Percentiles rank a stretch among this genome's conserved stretches.
phyloP scores from a whole-genome alignment of 2,888 invertebrate genomes.

The Heterodera filipjevi region DNA sequence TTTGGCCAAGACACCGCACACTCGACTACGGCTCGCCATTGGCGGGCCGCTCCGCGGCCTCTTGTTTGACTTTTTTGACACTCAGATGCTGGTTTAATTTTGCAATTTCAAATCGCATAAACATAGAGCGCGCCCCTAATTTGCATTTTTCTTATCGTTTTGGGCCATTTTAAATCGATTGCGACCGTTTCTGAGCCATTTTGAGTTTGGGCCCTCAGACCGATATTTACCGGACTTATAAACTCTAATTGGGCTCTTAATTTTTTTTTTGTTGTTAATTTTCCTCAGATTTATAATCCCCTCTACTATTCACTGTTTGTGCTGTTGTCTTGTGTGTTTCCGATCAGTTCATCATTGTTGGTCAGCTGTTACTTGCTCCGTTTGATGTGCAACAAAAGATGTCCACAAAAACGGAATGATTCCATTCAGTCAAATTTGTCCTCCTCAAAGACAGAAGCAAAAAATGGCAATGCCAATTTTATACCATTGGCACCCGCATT shows the following conservation, averaged over 20 bases:
- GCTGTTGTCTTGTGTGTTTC: slow-evolving; percentile 19
- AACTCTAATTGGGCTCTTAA: not conserved
- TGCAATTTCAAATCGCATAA: too few relatives aligned
- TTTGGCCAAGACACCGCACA: too few relatives aligned
- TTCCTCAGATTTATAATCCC: not conserved
- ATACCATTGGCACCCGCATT: slow-evolving; percentile 25
- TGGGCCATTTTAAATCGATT: too few relatives aligned
- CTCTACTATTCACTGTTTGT: slow-evolving; percentile 1
- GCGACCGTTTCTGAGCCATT: too few relatives aligned
- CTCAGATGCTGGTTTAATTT: too few relatives aligned
- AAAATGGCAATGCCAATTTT: slow-evolving; percentile 8
- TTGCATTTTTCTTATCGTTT: too few relatives aligned
- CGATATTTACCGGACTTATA: not conserved
- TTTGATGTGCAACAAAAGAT: slow-evolving; percentile 20
- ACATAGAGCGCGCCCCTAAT: too few relatives aligned
- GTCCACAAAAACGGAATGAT: slow-evolving; percentile 3
- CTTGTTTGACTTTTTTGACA: too few relatives aligned
- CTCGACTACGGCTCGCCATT: too few relatives aligned
- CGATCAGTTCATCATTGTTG: slow-evolving; percentile 23
- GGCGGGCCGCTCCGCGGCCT: too few relatives aligned
- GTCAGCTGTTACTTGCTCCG: slow-evolving; percentile 25
- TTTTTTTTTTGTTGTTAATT: not conserved
- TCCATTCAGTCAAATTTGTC: slow-evolving; percentile 9
- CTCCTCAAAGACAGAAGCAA: not conserved
- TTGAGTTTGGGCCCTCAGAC: too few relatives aligned